Evolutionary conservation across 2,888 invertebrate species (phyloP).

Genomic region (Eledona agricola): DNA sequence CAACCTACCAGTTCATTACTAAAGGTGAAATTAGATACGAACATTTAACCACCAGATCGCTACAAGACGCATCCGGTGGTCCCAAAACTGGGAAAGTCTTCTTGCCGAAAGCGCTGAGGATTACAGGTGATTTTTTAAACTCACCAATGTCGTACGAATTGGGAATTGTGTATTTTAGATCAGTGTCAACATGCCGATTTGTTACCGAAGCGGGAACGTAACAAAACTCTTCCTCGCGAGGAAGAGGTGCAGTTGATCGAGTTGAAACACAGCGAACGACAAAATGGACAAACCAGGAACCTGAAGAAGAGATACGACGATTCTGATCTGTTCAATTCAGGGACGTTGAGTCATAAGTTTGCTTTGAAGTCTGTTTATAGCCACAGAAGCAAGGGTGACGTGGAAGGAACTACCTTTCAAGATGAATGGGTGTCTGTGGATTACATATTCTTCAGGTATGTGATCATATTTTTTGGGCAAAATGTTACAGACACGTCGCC

Average conservation of each 20-base stretch:
- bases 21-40: conserved; percentile 68
- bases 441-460: conserved; percentile 86
- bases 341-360: conserved; percentile 72
- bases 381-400: conserved; percentile 61
- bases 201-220: conserved; percentile 43
- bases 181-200: conserved; percentile 57
- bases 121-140: conserved; percentile 60
- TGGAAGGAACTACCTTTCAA: conserved; percentile 81
- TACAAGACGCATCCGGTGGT: conserved; percentile 36
- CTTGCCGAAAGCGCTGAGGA: conserved; percentile 58
- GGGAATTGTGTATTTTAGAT: conserved; percentile 46
- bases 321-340: conserved; percentile 67
- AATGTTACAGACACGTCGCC: too few relatives aligned
- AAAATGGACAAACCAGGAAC: conserved; percentile 8
- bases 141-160: conserved; percentile 4
- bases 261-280: conserved; percentile 44
- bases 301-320: conserved; percentile 40
- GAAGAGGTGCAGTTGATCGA: conserved; percentile 56
- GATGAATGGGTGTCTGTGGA: conserved; percentile 83
- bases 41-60: conserved; percentile 53
- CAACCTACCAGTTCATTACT: conserved; percentile 75
- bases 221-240: conserved; percentile 40
- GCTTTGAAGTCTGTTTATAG: conserved; percentile 75
- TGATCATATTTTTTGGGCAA: conserved; percentile 2
- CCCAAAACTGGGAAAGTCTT: conserved; percentile 48